Conservation (phyloP, 2,797 vertebrate species). For the Tamandua tetradactyla region DNA sequence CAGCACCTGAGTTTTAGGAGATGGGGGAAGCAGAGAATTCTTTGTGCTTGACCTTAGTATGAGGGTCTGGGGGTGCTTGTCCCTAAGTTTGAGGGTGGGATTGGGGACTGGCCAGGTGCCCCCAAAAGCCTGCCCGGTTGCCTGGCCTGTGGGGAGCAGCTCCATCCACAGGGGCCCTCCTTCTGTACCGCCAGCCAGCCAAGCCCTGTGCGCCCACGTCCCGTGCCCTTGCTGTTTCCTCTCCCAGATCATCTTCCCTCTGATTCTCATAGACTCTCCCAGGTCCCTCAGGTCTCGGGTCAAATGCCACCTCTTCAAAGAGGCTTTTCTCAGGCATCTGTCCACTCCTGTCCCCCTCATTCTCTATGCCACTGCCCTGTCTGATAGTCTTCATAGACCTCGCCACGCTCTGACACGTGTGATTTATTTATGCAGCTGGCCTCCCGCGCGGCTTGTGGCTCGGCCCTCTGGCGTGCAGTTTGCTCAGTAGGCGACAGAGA, state of each 20-base stretch:
- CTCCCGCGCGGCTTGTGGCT: neutral
- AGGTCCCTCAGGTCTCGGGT: neutral
- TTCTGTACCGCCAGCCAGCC: neutral
- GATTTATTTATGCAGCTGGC: too few species aligned
- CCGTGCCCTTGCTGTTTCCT: neutral
- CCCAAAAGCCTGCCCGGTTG: neutral
- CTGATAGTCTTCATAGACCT: neutral
- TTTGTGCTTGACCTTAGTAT: neutral
- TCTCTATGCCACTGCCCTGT: neutral
- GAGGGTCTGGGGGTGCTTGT: fast-evolving
- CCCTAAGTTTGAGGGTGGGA: neutral
- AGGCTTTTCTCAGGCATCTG: neutral
- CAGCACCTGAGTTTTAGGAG: neutral
- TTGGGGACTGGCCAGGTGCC: neutral
- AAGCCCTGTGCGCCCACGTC: neutral
- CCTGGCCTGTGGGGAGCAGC: neutral
- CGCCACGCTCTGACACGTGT: neutral
- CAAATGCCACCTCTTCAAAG: neutral
- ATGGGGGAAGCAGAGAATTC: neutral
- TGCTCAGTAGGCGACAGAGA: neutral
- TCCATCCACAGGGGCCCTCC: neutral
- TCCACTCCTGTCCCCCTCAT: fast-evolving
- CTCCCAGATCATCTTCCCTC: neutral
- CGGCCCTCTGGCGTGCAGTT: neutral
- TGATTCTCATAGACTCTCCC: neutral